phyloP scores from a whole-genome alignment of 2,113 vertebrate species.

The Brachyhypopomus gauderio region DNA sequence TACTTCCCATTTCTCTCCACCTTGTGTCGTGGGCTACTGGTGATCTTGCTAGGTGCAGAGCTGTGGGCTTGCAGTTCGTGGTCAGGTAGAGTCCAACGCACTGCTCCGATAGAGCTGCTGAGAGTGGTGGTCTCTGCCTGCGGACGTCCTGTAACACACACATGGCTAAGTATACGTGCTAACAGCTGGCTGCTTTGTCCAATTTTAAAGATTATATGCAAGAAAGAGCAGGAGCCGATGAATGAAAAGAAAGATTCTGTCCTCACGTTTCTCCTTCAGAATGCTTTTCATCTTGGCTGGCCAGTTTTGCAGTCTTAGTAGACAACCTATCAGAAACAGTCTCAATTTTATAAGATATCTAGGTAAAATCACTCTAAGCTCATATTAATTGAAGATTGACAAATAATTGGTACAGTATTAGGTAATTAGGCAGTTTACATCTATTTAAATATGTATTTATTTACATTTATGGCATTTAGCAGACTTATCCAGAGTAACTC shows the following conservation, averaged over 20 bases:
- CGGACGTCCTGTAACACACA: constrained; percentile 24
- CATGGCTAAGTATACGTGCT: background rate
- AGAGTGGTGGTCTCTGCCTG: constrained; percentile 27
- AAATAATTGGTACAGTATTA: no score
- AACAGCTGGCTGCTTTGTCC: no score
- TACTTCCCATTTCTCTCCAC: constrained; percentile 26
- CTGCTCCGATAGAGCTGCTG: constrained; percentile 45
- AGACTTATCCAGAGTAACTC: no score
- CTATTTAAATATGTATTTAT: no score
- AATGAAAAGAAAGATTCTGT: background rate
- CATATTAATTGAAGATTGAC: no score
- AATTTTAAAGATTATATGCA: no score
- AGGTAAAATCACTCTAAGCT: no score
- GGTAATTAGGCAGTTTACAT: no score
- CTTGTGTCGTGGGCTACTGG: constrained; percentile 20
- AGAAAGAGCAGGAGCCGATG: background rate
- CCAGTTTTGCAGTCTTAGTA: background rate
- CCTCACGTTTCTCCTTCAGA: constrained; percentile 43
- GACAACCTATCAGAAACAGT: background rate
- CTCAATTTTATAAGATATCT: background rate
- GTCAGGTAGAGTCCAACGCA: constrained; percentile 48
- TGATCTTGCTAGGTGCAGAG: constrained; percentile 40
- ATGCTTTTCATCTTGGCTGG: constrained; percentile 52
- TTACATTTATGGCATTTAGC: no score
- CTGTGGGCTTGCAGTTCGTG: constrained; percentile 44